Evolutionary conservation across 1,140 invertebrate species (phyloP), one percentile per base, ranked within the genome.

Genomic region (Octopus sinensis): DNA sequence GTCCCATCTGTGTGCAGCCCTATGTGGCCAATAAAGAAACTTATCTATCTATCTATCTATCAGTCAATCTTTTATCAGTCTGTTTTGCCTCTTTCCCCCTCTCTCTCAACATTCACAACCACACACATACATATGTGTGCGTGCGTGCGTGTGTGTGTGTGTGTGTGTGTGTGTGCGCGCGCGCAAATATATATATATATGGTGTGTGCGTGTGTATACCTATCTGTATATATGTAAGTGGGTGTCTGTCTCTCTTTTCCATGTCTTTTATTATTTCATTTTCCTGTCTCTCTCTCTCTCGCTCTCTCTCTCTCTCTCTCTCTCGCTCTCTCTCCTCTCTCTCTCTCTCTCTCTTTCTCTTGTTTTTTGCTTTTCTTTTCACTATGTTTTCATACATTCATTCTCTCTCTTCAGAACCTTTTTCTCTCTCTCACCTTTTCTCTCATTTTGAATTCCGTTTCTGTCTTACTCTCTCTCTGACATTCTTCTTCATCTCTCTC

Each of bases 371-470:
- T 13, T 53, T 56, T 80, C 76, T 43, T 56, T 80, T 17, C 77
- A 43, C 23, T 23, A 73, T 80, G 10, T 80, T 23, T 77, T 52
- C 78, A 6, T 51, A 7, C 23, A 7, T 12, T 30, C 12, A 51
- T 12, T 23, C 12, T 79, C 53, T 12, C 12, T 54, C 17, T 51
- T 30, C 17, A 13, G 1, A 51, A 9, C 12, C 12, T 4, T n/a
- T 79, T 53, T 53, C 53, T 51, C 17, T 80, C 10, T n/a, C 1
- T 53, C 12, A 13, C 3, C 12, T 30, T 80, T 62, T 80, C 62
- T 80, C 56, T 30, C 62, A 71, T 62, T 80, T 68, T 80, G 54
- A 71, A n/a, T 80, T 62, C 53, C 53, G 1, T 62, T 83, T 68
- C 17, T 68, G 13, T 62, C 17, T 30, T 51, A 10, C 23, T 68